Evolutionary conservation across 2,888 invertebrate species (phyloP).

Genomic region (Synanthedon andrenaeformis): DNA sequence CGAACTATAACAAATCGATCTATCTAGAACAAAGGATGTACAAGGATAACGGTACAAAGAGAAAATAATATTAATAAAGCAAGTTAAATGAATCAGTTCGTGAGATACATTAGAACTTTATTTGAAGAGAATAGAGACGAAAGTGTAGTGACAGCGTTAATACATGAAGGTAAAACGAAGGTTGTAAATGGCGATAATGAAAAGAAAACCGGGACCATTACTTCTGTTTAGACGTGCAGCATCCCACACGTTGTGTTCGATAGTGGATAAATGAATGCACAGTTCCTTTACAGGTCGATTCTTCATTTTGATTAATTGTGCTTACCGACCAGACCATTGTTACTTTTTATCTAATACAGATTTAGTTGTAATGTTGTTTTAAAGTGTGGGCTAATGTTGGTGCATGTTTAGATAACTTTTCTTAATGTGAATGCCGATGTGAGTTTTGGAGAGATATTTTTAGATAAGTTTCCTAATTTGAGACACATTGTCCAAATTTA

Average conservation of each 20-base stretch:
- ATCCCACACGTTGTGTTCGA: slow-evolving; percentile 30
- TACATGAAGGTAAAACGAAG: slow-evolving; percentile 7
- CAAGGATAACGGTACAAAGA: slow-evolving; percentile 31
- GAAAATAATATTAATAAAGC: slow-evolving; percentile 41
- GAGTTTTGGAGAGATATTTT: no score
- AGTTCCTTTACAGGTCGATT: slow-evolving; percentile 42
- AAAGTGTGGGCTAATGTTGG: slow-evolving; percentile 24
- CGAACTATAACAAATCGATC: slow-evolving; percentile 16
- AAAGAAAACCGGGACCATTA: slow-evolving; percentile 40
- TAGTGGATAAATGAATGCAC: slow-evolving; percentile 49
- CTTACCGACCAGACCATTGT: slow-evolving; percentile 28
- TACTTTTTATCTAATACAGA: slow-evolving; percentile 44
- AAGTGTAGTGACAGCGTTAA: slow-evolving; percentile 7
- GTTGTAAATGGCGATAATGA: slow-evolving; percentile 37
- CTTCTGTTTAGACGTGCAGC: slow-evolving; percentile 8
- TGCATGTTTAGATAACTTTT: not conserved
- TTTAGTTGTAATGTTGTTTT: slow-evolving; percentile 56
- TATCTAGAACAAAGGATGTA: slow-evolving; percentile 16
- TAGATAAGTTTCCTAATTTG: no score
- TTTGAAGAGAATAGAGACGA: not conserved
- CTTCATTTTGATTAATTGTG: slow-evolving; percentile 59
- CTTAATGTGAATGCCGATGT: not conserved
- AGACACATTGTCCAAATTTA: no score
- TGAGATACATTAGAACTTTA: slow-evolving; percentile 5
- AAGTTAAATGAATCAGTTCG: slow-evolving; percentile 1